A percentile compares a stretch with the other conserved stretches of the same genome.
phyloP scores from a whole-genome alignment of 2,888 invertebrate species.

The Heliconius sara region DNA sequence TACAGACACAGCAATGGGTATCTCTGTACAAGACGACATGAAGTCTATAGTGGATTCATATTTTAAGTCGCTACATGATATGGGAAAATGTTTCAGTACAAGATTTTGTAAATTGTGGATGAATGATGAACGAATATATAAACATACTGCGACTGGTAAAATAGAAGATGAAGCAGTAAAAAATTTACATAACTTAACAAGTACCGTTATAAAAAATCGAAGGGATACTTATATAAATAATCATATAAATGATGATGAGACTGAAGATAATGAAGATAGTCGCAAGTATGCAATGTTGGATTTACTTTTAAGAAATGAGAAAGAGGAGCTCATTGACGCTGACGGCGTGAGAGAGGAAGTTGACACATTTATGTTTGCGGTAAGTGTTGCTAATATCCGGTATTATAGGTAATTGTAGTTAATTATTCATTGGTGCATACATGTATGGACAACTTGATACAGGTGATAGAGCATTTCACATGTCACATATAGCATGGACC shows the following conservation, averaged over 20 bases:
- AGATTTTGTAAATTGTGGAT: slow-evolving; percentile 44
- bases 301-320: slow-evolving; percentile 83
- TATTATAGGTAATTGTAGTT: not conserved
- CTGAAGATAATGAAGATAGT: slow-evolving; percentile 50
- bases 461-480: no score
- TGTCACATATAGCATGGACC: no score
- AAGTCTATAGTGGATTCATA: slow-evolving; percentile 69
- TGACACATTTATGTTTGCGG: slow-evolving; percentile 88
- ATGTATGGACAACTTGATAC: no score
- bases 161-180: slow-evolving; percentile 56
- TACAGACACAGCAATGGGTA: slow-evolving; percentile 82
- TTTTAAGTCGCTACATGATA: slow-evolving; percentile 68
- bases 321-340: slow-evolving; percentile 82
- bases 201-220: slow-evolving; percentile 75
- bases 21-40: slow-evolving; percentile 64
- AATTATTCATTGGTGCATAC: no score
- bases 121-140: slow-evolving; percentile 37
- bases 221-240: slow-evolving; percentile 49
- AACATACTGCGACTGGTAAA: slow-evolving; percentile 34
- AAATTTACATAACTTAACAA: slow-evolving; percentile 79
- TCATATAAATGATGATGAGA: slow-evolving; percentile 35
- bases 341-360: slow-evolving; percentile 87
- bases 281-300: slow-evolving; percentile 85
- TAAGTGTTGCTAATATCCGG: not conserved
- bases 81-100: slow-evolving; percentile 48